phyloP scores from a whole-genome alignment of 2,888 invertebrate species.

The Pegoplata infirma region DNA sequence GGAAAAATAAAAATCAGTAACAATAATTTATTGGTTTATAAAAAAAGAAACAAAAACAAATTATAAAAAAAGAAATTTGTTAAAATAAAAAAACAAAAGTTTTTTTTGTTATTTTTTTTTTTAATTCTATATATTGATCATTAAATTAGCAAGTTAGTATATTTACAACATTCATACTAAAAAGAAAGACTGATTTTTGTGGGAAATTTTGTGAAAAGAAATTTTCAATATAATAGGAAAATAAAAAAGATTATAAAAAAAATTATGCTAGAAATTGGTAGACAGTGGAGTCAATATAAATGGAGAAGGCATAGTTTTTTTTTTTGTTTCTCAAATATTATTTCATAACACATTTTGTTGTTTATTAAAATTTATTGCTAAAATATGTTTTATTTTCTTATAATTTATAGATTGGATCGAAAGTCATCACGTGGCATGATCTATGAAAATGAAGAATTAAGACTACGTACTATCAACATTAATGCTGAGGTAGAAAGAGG shows the following conservation, averaged over 20 bases:
- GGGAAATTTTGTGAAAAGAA: no score
- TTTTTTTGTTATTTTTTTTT: no score
- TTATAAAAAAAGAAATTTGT: not conserved
- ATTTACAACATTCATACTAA: slow-evolving; percentile 58
- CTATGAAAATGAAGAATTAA: slow-evolving; percentile 94
- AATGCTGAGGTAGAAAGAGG: slow-evolving; percentile 95
- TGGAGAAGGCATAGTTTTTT: slow-evolving; percentile 46
- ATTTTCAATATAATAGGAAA: not conserved
- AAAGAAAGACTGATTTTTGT: slow-evolving; percentile 34
- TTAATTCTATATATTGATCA: slow-evolving; percentile 42
- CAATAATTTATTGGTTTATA: slow-evolving; percentile 49
- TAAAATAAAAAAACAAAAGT: slow-evolving; percentile 15
- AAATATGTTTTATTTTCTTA: not conserved
- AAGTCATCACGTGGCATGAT: slow-evolving; percentile 95
- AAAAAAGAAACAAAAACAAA: slow-evolving; percentile 65
- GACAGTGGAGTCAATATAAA: slow-evolving; percentile 29
- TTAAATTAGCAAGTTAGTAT: slow-evolving; percentile 52
- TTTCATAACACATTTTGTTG: not conserved
- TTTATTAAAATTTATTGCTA: not conserved
- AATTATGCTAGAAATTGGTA: slow-evolving; percentile 25
- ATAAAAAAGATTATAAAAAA: not conserved
- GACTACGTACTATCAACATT: slow-evolving; percentile 92
- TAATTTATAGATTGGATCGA: slow-evolving; percentile 85
- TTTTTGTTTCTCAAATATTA: not conserved
- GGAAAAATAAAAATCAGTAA: slow-evolving; percentile 13